Conservation (phyloP, 2,888 invertebrate genomes). For the Cremastinae sp. region DNA sequence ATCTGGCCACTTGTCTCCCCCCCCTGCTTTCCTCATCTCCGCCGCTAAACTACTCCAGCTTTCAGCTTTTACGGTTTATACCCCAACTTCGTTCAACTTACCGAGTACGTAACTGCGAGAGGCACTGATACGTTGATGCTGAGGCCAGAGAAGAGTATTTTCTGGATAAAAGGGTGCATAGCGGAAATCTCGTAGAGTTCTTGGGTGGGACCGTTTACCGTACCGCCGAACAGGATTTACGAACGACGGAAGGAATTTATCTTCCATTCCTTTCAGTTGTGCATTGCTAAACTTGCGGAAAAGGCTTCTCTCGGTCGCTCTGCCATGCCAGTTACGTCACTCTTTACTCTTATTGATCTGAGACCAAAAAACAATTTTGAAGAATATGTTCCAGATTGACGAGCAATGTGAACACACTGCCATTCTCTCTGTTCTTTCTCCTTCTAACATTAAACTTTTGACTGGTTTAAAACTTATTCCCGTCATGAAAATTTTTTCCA, state of each 20-base stretch:
- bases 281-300: constrained; percentile 39
- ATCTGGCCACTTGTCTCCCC: constrained; percentile 50
- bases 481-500: background rate
- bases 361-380: background rate
- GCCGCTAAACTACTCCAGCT: constrained; percentile 46
- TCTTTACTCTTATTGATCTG: constrained; percentile 45
- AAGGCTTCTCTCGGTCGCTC: constrained; percentile 14
- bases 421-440: background rate
- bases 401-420: constrained; percentile 3
- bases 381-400: constrained; percentile 23
- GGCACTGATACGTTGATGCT: constrained; percentile 41
- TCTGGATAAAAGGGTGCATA: constrained; percentile 17
- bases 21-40: constrained; percentile 1
- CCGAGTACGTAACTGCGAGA: constrained; percentile 36
- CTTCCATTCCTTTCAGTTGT: background rate
- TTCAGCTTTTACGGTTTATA: constrained; percentile 48
- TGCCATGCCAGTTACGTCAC: constrained; percentile 31
- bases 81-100: constrained; percentile 48
- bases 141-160: constrained; percentile 27
- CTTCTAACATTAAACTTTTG: background rate
- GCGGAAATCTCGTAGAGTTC: constrained; percentile 45
- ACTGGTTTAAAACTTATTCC: constrained; percentile 10
- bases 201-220: constrained; percentile 27
- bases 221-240: constrained; percentile 55
- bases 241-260: constrained; percentile 63